These are phyloP conservation scores for Zele albiditarsus DNA, from an alignment of 2,888 invertebrate genomes.

Conservation along the genomic window DNA sequence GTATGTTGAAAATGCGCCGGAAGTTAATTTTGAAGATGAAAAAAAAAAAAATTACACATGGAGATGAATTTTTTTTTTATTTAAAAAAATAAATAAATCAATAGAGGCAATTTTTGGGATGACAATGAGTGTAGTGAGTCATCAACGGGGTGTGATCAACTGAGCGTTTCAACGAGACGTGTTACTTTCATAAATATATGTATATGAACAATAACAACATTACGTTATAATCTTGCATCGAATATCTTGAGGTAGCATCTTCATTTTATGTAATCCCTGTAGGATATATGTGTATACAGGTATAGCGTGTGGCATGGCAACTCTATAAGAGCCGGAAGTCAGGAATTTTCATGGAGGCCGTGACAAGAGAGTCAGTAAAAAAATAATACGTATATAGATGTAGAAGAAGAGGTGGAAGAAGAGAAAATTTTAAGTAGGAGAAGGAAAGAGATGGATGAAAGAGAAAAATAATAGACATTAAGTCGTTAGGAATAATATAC, in stretches of 20 bases:
- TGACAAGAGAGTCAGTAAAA: neutral
- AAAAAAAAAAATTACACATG: neutral
- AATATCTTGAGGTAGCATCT: slow-evolving; percentile 2
- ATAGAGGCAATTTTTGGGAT: neutral
- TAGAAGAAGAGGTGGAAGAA: too few relatives aligned
- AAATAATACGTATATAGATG: too few relatives aligned
- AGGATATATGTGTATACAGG: neutral
- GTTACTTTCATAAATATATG: neutral
- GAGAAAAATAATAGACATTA: slow-evolving; percentile 14
- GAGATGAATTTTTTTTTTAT: too few relatives aligned
- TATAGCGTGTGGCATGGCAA: neutral
- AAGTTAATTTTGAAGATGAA: neutral
- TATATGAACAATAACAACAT: neutral
- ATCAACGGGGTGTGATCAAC: slow-evolving; percentile 8
- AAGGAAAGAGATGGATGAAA: neutral
- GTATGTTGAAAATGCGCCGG: neutral
- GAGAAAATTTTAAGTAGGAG: neutral
- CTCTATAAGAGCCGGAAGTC: slow-evolving; percentile 25
- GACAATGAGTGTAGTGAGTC: slow-evolving; percentile 22
- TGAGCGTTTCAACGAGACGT: neutral
- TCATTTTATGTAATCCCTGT: slow-evolving; percentile 22
- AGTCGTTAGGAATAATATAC: neutral
- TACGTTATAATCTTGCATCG: slow-evolving; percentile 1
- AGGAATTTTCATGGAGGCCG: slow-evolving; percentile 13
- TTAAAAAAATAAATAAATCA: neutral